Percentiles rank a stretch among this genome's conserved stretches.
Evolutionary conservation across 2,113 vertebrate genomes (phyloP).

Genomic region (Paramormyrops kingsleyae): DNA sequence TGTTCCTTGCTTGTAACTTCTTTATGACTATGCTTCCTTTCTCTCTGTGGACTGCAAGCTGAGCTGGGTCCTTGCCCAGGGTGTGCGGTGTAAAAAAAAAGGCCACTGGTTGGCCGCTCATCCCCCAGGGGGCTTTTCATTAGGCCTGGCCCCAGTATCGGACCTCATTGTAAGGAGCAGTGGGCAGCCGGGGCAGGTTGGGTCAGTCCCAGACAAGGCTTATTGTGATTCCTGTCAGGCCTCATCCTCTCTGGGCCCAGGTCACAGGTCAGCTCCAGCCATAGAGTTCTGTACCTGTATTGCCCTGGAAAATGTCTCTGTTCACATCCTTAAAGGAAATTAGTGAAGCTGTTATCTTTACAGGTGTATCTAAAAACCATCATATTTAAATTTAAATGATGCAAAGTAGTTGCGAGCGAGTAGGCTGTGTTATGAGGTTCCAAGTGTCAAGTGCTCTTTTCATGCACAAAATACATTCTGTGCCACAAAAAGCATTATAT

Average conservation of each 20-base stretch:
- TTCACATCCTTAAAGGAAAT: neutral
- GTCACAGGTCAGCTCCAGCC: constrained; percentile 72
- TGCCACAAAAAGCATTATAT: no score
- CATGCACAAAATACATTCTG: no score
- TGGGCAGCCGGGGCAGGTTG: constrained; percentile 75
- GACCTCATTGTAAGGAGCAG: constrained; percentile 81
- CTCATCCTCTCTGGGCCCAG: constrained; percentile 40
- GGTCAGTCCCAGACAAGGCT: constrained; percentile 59
- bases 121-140: constrained; percentile 74
- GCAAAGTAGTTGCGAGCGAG: neutral
- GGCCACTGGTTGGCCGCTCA: constrained; percentile 70
- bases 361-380: neutral
- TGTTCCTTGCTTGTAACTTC: constrained; percentile 81
- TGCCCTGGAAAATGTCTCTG: neutral
- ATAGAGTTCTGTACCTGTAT: neutral
- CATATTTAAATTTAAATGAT: neutral
- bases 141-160: constrained; percentile 64
- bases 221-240: constrained; percentile 58
- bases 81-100: constrained; percentile 67
- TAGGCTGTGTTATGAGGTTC: neutral
- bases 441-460: no score
- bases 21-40: constrained; percentile 73
- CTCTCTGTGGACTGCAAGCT: constrained; percentile 47
- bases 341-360: neutral
- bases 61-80: constrained; percentile 48